A percentile compares a stretch with the other conserved stretches of the same genome.
phyloP scores from a whole-genome alignment of 2,797 vertebrate species.

The Calcarius lapponicus region DNA sequence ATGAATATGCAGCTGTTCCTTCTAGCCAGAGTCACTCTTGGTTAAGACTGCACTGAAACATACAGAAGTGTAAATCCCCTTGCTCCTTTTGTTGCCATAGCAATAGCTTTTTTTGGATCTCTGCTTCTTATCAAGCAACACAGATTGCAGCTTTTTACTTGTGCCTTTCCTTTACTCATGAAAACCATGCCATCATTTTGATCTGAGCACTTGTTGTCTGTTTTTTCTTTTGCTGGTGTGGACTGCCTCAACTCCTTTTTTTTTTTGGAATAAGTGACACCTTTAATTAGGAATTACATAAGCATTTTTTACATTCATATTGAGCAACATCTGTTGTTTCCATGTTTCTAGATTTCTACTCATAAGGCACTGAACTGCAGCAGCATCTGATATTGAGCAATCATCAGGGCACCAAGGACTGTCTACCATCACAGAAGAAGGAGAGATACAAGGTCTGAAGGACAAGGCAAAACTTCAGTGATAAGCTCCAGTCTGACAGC shows the following conservation, averaged over 20 bases:
- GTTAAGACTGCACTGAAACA: neutral
- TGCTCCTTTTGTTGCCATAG: slow-evolving; percentile 17
- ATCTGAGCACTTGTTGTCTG: neutral
- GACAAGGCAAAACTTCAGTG: neutral
- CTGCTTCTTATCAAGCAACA: neutral
- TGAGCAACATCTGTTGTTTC: neutral
- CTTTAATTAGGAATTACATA: neutral
- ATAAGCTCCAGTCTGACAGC: neutral
- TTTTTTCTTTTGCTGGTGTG: neutral
- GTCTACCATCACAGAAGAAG: fast-evolving
- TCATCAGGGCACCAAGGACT: neutral
- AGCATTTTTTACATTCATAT: neutral
- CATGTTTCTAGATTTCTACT: neutral
- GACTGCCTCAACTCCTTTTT: neutral
- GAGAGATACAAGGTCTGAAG: neutral
- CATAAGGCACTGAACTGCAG: neutral
- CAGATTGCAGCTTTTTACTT: neutral
- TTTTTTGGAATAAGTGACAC: neutral
- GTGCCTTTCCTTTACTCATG: neutral
- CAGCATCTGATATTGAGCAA: neutral
- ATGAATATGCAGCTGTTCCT: neutral
- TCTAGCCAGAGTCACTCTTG: neutral
- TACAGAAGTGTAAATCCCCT: neutral
- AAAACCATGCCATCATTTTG: neutral
- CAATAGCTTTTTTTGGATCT: neutral